These are phyloP conservation scores for Orthonyx spaldingii DNA, from an alignment of 2,113 vertebrate genomes.

Conservation along the genomic window DNA sequence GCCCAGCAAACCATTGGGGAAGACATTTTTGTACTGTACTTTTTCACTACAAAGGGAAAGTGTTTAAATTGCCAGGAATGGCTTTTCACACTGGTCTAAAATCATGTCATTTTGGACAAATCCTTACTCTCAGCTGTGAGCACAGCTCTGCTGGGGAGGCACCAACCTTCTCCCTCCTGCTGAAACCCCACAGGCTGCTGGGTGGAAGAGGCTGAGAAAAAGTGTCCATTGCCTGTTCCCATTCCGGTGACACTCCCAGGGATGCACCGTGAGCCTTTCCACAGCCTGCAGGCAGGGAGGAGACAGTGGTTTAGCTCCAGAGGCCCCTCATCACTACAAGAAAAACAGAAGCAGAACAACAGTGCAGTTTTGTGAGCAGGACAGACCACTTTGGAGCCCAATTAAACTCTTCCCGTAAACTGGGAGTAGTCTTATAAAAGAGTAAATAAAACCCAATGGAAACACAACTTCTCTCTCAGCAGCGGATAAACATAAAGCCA, in stretches of 20 bases:
- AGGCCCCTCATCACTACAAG: neutral
- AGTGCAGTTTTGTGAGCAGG: neutral
- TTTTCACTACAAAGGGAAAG: neutral
- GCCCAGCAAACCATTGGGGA: neutral
- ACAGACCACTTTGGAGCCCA: neutral
- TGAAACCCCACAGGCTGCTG: accelerated
- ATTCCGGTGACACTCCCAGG: accelerated
- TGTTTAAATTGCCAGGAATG: neutral
- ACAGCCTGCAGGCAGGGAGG: neutral
- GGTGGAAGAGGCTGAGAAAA: neutral
- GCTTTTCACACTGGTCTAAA: neutral
- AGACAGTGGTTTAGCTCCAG: neutral
- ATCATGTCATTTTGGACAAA: neutral
- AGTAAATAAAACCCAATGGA: neutral
- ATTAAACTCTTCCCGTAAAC: neutral
- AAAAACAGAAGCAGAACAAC: neutral
- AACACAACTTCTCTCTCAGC: neutral
- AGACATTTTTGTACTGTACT: neutral
- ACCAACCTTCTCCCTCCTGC: neutral
- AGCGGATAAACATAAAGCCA: neutral
- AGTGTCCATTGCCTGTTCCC: too few species aligned
- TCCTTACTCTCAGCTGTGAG: neutral
- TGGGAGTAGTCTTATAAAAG: neutral
- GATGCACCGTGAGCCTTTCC: neutral
- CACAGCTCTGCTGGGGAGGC: neutral